Conservation (phyloP, 1,140 invertebrate species). For the Polyergus mexicanus region DNA sequence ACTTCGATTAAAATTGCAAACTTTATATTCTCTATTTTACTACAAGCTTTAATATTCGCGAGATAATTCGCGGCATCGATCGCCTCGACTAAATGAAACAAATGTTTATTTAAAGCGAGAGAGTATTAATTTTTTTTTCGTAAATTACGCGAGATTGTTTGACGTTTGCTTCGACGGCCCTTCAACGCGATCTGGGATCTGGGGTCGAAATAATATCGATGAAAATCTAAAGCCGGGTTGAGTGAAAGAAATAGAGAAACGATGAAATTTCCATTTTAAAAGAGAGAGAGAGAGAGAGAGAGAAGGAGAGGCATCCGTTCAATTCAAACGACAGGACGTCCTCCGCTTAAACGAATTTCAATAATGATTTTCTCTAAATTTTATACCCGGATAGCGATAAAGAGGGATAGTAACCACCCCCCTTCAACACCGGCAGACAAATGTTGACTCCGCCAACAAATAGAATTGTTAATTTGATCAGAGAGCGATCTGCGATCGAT, state of each 20-base stretch:
- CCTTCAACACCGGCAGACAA: constrained; percentile 19
- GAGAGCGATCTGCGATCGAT: neutral
- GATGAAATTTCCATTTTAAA: constrained; percentile 48
- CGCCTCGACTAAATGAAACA: constrained; percentile 33
- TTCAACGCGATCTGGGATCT: constrained; percentile 31
- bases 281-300: too few relatives aligned
- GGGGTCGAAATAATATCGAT: neutral
- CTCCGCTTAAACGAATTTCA: constrained; percentile 54
- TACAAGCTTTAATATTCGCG: constrained; percentile 33
- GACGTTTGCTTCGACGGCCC: neutral
- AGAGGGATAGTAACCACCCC: neutral
- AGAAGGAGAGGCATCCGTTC: constrained; percentile 24
- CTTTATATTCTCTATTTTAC: constrained; percentile 11
- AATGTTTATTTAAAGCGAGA: constrained; percentile 30
- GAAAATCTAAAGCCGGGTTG: neutral
- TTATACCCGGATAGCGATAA: constrained; percentile 37
- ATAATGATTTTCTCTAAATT: constrained; percentile 61
- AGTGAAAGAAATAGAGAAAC: constrained; percentile 44
- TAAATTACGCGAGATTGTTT: neutral
- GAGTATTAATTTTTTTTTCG: constrained; percentile 18
- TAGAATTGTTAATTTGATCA: constrained; percentile 47
- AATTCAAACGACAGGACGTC: constrained; percentile 31
- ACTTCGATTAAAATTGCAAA: constrained; percentile 22
- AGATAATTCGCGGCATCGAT: neutral
- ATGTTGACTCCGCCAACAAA: constrained; percentile 39